These are phyloP conservation scores for Podabrus alpinus DNA, from an alignment of 2,888 invertebrate genomes.

Conservation along the genomic window DNA sequence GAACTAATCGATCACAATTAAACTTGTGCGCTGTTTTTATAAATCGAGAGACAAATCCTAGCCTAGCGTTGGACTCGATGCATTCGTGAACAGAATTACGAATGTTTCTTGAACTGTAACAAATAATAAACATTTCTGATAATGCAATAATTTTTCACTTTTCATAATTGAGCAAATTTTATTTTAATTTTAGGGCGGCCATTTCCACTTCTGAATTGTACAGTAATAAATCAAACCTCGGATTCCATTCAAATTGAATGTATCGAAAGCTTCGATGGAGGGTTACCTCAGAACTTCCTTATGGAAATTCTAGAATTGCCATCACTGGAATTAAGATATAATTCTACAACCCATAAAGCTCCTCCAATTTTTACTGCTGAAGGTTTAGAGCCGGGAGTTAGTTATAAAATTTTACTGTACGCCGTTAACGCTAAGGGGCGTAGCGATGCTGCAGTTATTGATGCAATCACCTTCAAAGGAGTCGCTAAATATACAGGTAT, in stretches of 20 bases:
- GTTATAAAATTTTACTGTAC: constrained; percentile 80
- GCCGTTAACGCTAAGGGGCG: constrained; percentile 87
- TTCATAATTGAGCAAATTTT: background rate
- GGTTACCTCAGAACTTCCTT: constrained; percentile 83
- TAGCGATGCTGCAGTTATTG: constrained; percentile 81
- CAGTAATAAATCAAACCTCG: constrained; percentile 84
- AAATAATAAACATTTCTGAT: background rate
- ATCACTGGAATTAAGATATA: constrained; percentile 63
- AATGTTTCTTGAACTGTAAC: background rate
- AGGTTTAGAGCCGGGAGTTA: constrained; percentile 73
- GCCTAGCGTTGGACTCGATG: constrained; percentile 21
- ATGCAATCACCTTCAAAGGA: constrained; percentile 83
- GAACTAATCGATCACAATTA: constrained; percentile 47
- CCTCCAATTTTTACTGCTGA: constrained; percentile 72
- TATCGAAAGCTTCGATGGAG: constrained; percentile 85
- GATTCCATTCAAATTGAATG: constrained; percentile 86
- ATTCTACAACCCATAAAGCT: constrained; percentile 65
- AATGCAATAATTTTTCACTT: background rate
- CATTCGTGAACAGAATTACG: constrained; percentile 25
- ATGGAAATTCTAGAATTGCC: constrained; percentile 79
- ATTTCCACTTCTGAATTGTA: constrained; percentile 85
- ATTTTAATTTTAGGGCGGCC: constrained; percentile 72
- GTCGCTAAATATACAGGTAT: constrained; percentile 85
- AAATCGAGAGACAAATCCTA: constrained; percentile 34
- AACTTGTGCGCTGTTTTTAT: constrained; percentile 38